Percentiles rank a stretch among this genome's conserved stretches.
Conservation (phyloP, 64 coral and sea anemone genomes). For the Dendronephthya gigantea region DNA sequence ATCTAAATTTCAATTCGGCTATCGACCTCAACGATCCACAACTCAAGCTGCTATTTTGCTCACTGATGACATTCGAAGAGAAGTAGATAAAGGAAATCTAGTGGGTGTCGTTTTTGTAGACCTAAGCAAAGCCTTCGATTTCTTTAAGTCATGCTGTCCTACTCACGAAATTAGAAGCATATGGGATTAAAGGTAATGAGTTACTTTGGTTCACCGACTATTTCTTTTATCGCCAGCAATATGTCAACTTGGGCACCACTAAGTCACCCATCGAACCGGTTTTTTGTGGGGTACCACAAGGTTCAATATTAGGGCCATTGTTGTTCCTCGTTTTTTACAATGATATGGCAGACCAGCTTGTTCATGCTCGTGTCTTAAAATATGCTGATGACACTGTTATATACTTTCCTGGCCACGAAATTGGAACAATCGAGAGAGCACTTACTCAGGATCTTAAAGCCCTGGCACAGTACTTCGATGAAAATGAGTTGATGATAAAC, state of each 20-base stretch:
- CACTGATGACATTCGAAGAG: background rate
- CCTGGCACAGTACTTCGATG: background rate
- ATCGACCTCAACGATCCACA: background rate
- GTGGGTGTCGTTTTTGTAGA: background rate
- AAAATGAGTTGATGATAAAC: background rate
- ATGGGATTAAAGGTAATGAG: background rate
- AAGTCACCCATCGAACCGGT: background rate
- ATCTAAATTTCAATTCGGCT: slow-evolving; percentile 1
- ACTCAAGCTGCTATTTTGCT: background rate
- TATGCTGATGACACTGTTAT: slow-evolving; percentile 4
- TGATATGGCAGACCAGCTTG: background rate
- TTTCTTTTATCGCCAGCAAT: background rate
- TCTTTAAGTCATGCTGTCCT: background rate
- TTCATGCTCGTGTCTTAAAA: background rate
- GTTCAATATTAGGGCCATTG: background rate
- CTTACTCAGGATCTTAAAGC: background rate
- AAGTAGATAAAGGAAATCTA: slow-evolving; percentile 4
- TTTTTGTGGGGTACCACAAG: slow-evolving; percentile 3
- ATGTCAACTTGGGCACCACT: background rate
- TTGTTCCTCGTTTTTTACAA: background rate
- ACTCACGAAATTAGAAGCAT: background rate
- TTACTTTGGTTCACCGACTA: background rate
- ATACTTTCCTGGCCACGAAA: background rate
- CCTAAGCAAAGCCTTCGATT: background rate
- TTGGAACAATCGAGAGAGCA: background rate